phyloP scores from a whole-genome alignment of 2,888 invertebrate species.

The Atrina japonica region DNA sequence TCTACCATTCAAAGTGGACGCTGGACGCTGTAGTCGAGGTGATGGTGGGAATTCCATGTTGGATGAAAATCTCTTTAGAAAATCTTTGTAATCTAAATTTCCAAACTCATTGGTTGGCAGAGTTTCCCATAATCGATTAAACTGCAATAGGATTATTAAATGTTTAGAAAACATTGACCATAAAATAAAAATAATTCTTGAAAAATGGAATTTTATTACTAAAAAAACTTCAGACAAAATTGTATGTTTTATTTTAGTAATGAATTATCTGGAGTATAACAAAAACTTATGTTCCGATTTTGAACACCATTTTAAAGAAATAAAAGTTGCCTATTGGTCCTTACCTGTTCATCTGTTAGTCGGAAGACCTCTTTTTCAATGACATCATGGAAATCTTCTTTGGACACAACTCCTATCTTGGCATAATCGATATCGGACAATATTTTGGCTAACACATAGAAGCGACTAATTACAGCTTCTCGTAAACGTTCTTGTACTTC shows the following conservation, averaged over 20 bases:
- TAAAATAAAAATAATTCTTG: neutral
- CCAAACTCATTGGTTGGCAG: constrained; percentile 75
- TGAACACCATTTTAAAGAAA: too few relatives aligned
- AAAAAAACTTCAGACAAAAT: too few relatives aligned
- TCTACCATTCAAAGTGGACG: constrained; percentile 45
- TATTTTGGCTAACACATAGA: constrained; percentile 65
- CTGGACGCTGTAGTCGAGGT: constrained; percentile 50
- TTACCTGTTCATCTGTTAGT: constrained; percentile 75
- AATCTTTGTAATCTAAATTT: constrained; percentile 76
- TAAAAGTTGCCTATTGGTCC: too few relatives aligned
- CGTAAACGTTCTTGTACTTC: constrained; percentile 69
- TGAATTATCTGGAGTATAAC: too few relatives aligned
- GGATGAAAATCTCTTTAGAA: constrained; percentile 65
- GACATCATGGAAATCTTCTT: constrained; percentile 67
- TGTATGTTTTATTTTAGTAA: too few relatives aligned
- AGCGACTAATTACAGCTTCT: constrained; percentile 71
- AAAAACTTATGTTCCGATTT: too few relatives aligned
- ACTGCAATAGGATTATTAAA: constrained; percentile 60
- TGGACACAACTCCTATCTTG: constrained; percentile 73
- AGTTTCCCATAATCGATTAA: constrained; percentile 71
- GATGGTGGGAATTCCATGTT: constrained; percentile 43
- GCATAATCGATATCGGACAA: constrained; percentile 76
- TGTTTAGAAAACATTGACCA: neutral
- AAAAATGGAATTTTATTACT: neutral
- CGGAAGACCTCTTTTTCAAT: constrained; percentile 68